Conservation (phyloP, 2,797 vertebrate genomes). For the Lemur catta region DNA sequence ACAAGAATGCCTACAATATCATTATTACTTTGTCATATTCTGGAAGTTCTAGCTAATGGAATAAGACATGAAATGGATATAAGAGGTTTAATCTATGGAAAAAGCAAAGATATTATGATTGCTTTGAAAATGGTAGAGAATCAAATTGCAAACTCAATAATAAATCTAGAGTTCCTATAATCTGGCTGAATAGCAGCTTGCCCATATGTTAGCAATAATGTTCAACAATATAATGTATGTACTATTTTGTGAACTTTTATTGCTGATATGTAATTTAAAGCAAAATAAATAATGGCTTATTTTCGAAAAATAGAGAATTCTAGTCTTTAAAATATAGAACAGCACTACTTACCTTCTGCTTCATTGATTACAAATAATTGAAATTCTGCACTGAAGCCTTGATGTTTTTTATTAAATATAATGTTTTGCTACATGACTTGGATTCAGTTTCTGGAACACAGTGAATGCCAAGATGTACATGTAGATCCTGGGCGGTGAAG, state of each 20-base stretch:
- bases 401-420: not conserved
- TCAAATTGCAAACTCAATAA: not conserved
- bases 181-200: not conserved
- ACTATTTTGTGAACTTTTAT: not conserved
- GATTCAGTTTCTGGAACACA: not conserved
- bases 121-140: not conserved
- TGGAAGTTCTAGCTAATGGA: not conserved
- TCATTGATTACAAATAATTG: conserved; percentile 11
- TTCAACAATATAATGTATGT: not conserved
- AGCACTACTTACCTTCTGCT: not conserved
- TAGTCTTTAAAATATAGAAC: not conserved
- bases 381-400: conserved; percentile 30
- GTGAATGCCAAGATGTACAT: not conserved
- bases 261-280: not conserved
- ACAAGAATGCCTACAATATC: not conserved
- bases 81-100: not conserved
- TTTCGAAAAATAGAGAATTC: conserved; percentile 1
- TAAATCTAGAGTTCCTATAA: not conserved
- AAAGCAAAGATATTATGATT: not conserved
- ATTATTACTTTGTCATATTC: not conserved
- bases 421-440: not conserved
- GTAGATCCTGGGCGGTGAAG: not conserved
- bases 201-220: not conserved
- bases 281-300: not conserved
- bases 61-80: not conserved